Evolutionary conservation across 2,888 invertebrate species (phyloP).

Genomic region (Callinectes sapidus): DNA sequence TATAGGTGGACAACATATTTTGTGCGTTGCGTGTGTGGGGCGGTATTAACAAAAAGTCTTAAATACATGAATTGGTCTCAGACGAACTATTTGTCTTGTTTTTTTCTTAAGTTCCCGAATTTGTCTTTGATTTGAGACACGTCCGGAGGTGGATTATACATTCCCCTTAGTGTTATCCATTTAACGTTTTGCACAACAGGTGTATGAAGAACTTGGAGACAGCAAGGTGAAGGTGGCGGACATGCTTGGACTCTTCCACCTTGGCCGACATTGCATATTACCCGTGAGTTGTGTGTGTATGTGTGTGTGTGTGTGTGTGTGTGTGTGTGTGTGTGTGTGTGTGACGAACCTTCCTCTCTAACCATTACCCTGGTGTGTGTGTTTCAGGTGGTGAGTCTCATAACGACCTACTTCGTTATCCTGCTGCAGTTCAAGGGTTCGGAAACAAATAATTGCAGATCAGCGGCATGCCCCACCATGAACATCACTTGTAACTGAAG

Average conservation of each 20-base stretch:
- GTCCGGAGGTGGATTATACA: too few relatives aligned
- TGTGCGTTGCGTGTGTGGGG: too few relatives aligned
- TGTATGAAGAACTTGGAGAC: background rate
- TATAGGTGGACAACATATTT: too few relatives aligned
- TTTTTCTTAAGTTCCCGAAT: too few relatives aligned
- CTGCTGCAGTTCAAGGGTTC: background rate
- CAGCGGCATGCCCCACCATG: background rate
- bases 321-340: too few relatives aligned
- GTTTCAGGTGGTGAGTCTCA: background rate
- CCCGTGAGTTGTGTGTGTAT: background rate
- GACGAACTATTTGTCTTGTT: too few relatives aligned
- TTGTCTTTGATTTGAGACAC: too few relatives aligned
- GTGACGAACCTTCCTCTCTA: background rate
- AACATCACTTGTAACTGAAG: background rate
- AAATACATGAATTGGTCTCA: too few relatives aligned
- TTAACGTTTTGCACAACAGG: background rate
- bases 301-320: constrained; percentile 1
- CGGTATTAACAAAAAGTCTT: too few relatives aligned
- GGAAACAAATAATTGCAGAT: background rate
- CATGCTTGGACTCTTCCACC: background rate
- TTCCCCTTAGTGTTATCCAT: background rate
- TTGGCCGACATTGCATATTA: background rate
- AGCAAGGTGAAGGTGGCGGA: background rate
- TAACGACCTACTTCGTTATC: background rate
- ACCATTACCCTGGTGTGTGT: background rate